Percentiles rank a stretch among this genome's conserved stretches.
These are phyloP conservation scores for Oreonectes daqikongensis DNA, from an alignment of 2,797 vertebrate genomes.

Conservation along the genomic window DNA sequence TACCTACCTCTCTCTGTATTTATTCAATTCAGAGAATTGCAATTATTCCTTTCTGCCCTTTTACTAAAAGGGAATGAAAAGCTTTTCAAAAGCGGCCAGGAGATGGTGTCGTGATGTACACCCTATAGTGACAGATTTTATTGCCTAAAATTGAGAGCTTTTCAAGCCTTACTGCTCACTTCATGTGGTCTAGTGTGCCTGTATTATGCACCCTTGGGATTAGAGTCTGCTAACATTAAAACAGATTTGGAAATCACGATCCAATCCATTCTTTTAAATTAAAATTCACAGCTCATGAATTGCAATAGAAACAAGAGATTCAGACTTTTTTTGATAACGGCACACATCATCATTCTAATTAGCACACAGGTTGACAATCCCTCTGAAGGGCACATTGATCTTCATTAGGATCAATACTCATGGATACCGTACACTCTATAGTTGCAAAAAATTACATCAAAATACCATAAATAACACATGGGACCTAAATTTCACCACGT, in stretches of 20 bases:
- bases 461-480: not conserved
- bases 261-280: slow-evolving; percentile 2
- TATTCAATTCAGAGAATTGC: not conserved
- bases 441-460: not conserved
- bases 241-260: slow-evolving; percentile 36
- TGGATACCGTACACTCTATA: not conserved
- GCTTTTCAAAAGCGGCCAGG: slow-evolving; percentile 9
- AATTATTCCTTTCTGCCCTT: not conserved
- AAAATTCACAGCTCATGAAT: slow-evolving; percentile 18
- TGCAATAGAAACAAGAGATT: not conserved
- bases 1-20: not conserved
- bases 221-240: not conserved
- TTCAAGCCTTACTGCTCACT: not conserved
- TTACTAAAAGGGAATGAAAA: not conserved
- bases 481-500: not conserved
- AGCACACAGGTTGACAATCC: slow-evolving; percentile 25
- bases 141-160: not conserved
- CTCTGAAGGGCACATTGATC: slow-evolving; percentile 28
- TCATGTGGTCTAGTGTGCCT: slow-evolving; percentile 5
- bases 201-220: slow-evolving; percentile 7
- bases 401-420: slow-evolving; percentile 14
- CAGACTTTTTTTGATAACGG: slow-evolving; percentile 30
- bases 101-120: slow-evolving; percentile 3
- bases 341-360: slow-evolving; percentile 25
- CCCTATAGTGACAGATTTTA: not conserved